phyloP scores from a whole-genome alignment of 1,140 invertebrate species.

The Cecropterus lyciades region DNA sequence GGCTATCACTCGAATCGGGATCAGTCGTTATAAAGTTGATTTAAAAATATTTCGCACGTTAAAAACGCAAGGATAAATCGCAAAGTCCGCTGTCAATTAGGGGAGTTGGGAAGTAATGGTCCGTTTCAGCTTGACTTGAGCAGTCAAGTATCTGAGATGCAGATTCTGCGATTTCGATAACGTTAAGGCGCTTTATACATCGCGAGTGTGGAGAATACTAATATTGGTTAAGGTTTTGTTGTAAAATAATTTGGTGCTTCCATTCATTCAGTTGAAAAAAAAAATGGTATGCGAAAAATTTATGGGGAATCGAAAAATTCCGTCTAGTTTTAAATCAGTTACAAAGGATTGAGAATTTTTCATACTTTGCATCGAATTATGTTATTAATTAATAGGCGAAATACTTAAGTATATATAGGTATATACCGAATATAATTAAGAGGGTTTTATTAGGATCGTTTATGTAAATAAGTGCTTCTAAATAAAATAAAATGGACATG shows the following conservation, averaged over 20 bases:
- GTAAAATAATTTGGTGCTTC: conserved; percentile 32
- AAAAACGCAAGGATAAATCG: conserved; percentile 50
- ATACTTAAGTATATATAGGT: no score
- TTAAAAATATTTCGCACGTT: conserved; percentile 40
- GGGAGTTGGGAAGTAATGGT: conserved; percentile 46
- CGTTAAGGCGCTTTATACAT: conserved; percentile 36
- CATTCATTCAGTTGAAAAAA: conserved; percentile 12
- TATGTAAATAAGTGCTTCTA: no score
- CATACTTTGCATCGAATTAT: no score
- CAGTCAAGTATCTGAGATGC: conserved; percentile 50
- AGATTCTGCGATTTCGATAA: conserved; percentile 50
- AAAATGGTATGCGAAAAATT: not conserved
- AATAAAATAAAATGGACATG: no score
- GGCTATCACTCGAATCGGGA: conserved; percentile 17
- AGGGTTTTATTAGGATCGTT: no score
- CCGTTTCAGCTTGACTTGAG: conserved; percentile 47
- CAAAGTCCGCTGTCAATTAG: conserved; percentile 66
- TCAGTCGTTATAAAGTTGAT: conserved; percentile 33
- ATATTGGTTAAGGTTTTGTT: conserved; percentile 24
- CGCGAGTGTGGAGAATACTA: conserved; percentile 28
- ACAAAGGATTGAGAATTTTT: no score
- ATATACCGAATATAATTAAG: no score
- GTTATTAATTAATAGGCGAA: no score
- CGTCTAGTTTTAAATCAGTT: no score
- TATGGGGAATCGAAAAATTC: not conserved